These are phyloP conservation scores for Trichomalopsis sarcophagae DNA, from an alignment of 1,140 invertebrate species.

Conservation along the genomic window DNA sequence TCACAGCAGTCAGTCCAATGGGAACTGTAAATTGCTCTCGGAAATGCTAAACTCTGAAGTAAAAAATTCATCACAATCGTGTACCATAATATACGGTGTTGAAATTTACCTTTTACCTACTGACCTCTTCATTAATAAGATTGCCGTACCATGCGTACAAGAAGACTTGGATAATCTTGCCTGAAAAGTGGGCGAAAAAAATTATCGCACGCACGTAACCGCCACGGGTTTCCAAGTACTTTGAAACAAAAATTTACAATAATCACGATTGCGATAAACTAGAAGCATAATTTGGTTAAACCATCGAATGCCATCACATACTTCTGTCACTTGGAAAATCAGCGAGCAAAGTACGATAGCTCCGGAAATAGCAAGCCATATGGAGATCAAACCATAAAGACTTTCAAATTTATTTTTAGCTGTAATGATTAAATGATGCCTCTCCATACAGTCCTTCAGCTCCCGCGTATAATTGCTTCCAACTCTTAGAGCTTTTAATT, in stretches of 20 bases:
- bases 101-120: too few relatives aligned
- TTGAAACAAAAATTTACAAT: too few relatives aligned
- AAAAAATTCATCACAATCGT: neutral
- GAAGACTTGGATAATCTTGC: too few relatives aligned
- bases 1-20: neutral
- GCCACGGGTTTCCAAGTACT: too few relatives aligned
- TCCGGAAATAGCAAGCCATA: neutral
- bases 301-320: neutral
- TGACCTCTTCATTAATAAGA: slow-evolving; percentile 25
- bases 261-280: neutral
- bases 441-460: neutral
- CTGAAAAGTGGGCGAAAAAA: too few relatives aligned
- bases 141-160: neutral
- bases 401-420: neutral
- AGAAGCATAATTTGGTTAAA: too few relatives aligned
- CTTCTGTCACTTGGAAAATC: neutral
- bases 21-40: neutral
- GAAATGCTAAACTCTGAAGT: neutral
- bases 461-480: neutral
- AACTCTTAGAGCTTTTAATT: neutral
- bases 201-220: too few relatives aligned
- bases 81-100: too few relatives aligned
- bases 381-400: neutral
- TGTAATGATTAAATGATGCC: neutral
- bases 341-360: neutral